phyloP scores from a whole-genome alignment of 2,888 invertebrate species.

The Melitaea athalia region DNA sequence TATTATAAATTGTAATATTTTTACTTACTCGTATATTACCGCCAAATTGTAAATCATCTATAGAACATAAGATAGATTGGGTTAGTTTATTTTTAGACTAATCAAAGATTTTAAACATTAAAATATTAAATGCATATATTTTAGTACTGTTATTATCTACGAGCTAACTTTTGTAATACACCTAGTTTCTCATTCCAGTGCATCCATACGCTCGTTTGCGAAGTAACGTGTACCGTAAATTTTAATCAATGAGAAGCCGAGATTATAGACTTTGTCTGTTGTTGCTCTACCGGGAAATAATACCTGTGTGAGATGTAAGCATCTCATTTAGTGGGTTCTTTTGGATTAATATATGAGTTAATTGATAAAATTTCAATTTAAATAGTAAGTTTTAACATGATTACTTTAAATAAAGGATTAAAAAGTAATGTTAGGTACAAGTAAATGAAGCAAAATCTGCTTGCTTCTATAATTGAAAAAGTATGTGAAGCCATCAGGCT shows the following conservation, averaged over 20 bases:
- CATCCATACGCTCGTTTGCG: neutral
- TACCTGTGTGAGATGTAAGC: no score
- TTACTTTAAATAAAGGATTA: no score
- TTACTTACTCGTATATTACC: neutral
- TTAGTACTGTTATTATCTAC: neutral
- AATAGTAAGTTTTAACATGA: no score
- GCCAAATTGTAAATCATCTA: neutral
- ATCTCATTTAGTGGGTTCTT: no score
- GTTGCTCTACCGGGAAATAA: conserved; percentile 4
- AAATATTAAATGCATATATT: neutral
- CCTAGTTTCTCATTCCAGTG: conserved; percentile 8
- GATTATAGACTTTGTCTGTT: conserved; percentile 2
- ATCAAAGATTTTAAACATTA: no score
- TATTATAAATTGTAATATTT: neutral
- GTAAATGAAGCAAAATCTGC: no score
- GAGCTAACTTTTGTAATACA: neutral
- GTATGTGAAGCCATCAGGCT: no score
- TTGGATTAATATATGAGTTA: no score
- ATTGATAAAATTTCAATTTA: no score
- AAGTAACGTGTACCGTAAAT: conserved; percentile 17
- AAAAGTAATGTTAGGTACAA: no score
- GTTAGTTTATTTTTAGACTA: no score
- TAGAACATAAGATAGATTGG: neutral
- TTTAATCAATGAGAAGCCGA: conserved; percentile 21
- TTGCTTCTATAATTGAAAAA: no score